phyloP scores from a whole-genome alignment of 2,113 vertebrate species.

The Pelusios castaneus region DNA sequence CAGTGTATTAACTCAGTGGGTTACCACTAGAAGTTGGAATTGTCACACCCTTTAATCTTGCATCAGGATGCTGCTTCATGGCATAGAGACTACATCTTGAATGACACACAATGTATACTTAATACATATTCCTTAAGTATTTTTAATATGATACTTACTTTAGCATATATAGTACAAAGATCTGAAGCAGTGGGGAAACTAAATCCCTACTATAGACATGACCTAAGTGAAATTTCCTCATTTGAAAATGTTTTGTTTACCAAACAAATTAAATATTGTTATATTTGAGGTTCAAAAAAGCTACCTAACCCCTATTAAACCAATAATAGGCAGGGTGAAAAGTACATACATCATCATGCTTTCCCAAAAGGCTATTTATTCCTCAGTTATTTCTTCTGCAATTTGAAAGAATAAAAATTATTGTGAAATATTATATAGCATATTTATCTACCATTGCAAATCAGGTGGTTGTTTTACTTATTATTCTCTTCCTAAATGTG shows the following conservation, averaged over 20 bases:
- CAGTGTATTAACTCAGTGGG: neutral
- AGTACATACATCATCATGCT: neutral
- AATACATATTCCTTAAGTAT: too few species aligned
- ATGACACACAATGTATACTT: too few species aligned
- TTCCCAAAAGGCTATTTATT: neutral
- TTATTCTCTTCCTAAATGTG: neutral
- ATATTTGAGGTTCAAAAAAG: neutral
- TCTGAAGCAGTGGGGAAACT: neutral
- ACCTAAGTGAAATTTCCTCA: neutral
- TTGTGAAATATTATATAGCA: neutral
- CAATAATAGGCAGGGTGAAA: neutral
- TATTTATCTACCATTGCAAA: neutral
- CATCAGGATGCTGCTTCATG: neutral
- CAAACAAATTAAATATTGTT: neutral
- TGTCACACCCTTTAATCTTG: neutral
- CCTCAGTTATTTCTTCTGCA: neutral
- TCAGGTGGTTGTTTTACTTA: neutral
- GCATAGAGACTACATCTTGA: too few species aligned
- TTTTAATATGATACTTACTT: neutral
- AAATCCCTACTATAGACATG: neutral
- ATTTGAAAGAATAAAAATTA: neutral
- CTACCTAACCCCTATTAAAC: neutral
- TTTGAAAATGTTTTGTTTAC: too few species aligned
- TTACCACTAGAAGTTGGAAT: neutral
- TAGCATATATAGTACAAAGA: neutral